Base-by-base conservation (phyloP, 2,113 vertebrate species). In the Thalassarche chlororhynchos region DNA sequence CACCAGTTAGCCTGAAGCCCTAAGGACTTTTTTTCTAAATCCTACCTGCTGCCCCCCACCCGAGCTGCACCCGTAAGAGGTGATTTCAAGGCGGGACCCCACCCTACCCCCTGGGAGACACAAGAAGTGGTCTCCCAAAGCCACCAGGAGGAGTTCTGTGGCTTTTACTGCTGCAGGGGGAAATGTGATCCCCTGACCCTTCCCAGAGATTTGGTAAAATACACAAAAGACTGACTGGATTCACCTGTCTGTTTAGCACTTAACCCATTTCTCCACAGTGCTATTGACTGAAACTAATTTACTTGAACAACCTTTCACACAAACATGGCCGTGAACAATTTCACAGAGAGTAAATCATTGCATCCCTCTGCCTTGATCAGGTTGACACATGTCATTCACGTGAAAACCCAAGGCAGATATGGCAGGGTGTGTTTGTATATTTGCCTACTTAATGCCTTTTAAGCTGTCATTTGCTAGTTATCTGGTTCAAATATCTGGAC, bases 401-500 rank as follows among this genome's bases (percentile, higher is more conserved):
- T 66, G 78, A 95, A 92, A 89, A 72, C 12, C 25, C 29, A 70
- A 81, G 55, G 93, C 38, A 90, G 96, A 95, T 83, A 92, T 3
- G 61, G 57, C 9, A 42, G 38, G 49, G 75, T 51, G 34, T 86
- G 95, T 97, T 92, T 97, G 95, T 92, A 72, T 92, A 83, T 83
- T 92, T 80, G 71, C 94, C 80, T 77, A 61, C 65, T 80, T 93
- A 95, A 93, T 83, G 51, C 71, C 93, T 97, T 97, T 97, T 95
- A 97, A 97, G 71, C 87, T 98, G 93, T 92, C 96, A 85, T 96
- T 97, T 96, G 54, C 75, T 81, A 69, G 93, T 93, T 97, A 97
- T 98, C 97, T 97, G 87, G n/a, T 92, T 91, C 97, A 96, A 98
- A 98, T 94, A 96, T 98, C 95, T 97, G 95, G 91, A 79, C 51